phyloP scores from a whole-genome alignment of 2,797 vertebrate genomes.

The Lagorchestes hirsutus region DNA sequence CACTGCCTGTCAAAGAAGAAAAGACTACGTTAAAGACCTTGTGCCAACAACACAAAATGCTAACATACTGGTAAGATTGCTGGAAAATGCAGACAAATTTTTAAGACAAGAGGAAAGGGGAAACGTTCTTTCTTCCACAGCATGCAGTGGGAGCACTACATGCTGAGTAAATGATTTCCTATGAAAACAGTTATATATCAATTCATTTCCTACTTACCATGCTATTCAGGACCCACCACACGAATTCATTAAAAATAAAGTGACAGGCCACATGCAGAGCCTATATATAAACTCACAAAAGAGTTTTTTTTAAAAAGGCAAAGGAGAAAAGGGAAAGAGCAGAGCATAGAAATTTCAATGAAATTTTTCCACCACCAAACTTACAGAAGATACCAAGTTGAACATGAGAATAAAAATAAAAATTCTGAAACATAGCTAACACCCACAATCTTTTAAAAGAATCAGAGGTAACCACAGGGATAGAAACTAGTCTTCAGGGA shows the following conservation, averaged over 20 bases:
- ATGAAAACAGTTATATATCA: background rate
- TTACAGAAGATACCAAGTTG: background rate
- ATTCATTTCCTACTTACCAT: background rate
- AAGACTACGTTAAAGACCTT: background rate
- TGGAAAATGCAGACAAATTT: background rate
- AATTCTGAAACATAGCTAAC: background rate
- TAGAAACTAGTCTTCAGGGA: background rate
- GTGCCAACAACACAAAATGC: background rate
- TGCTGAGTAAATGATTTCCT: background rate
- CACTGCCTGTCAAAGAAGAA: slow-evolving; percentile 30
- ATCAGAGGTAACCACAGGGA: background rate
- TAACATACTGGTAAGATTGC: background rate
- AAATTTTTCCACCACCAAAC: background rate
- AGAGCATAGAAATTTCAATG: background rate
- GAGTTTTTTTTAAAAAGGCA: background rate
- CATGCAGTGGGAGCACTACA: background rate
- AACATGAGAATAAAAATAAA: background rate
- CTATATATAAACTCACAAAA: background rate
- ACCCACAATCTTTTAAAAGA: background rate
- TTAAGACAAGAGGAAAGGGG: background rate
- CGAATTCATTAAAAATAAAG: slow-evolving; percentile 7
- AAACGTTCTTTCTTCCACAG: background rate
- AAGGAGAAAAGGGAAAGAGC: background rate
- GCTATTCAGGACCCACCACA: background rate
- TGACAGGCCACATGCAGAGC: slow-evolving; percentile 8